A percentile compares a stretch with the other conserved stretches of the same genome.
Evolutionary conservation across 2,113 vertebrate species (phyloP).

Genomic region (Centropus unirufus): DNA sequence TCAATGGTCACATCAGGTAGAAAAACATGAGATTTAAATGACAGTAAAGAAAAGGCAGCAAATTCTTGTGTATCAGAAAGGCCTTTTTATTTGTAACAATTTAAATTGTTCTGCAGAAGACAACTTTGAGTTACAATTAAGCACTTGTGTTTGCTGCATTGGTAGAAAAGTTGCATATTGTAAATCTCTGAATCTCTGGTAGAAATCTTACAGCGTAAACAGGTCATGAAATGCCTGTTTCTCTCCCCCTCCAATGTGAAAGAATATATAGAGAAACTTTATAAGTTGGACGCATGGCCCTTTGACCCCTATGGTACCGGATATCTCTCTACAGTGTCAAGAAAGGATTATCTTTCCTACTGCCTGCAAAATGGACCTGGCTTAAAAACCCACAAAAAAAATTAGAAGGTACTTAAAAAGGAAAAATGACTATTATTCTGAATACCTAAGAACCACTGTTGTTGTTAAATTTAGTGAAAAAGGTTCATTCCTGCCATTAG

Average conservation of each 20-base stretch:
- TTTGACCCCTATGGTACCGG: background rate
- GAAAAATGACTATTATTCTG: background rate
- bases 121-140: background rate
- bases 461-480: background rate
- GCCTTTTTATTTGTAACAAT: background rate
- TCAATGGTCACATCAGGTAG: background rate
- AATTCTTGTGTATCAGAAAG: accelerated
- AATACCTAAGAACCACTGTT: background rate
- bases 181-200: background rate
- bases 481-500: background rate
- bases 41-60: background rate
- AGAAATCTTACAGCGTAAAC: background rate
- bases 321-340: background rate
- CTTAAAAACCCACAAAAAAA: background rate
- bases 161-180: background rate
- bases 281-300: background rate
- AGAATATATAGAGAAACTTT: background rate
- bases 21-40: background rate
- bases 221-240: background rate
- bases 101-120: background rate
- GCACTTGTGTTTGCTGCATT: background rate
- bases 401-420: background rate
- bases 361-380: background rate
- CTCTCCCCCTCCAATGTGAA: background rate
- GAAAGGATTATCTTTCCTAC: background rate